Base-by-base conservation (phyloP, 2,888 invertebrate genomes). In the Eugnorisma glareosa region DNA sequence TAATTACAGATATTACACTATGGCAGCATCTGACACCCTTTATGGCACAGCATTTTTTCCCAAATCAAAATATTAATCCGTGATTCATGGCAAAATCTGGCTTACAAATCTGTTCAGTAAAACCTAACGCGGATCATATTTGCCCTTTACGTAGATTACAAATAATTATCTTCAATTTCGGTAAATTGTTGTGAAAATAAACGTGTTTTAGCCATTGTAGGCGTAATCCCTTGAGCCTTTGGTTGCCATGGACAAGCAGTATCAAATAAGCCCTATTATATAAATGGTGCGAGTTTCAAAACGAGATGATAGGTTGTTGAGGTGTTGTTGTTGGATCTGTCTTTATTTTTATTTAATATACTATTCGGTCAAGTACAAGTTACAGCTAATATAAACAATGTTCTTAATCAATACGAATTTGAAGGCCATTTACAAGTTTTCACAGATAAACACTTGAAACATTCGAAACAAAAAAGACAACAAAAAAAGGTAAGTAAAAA, bases 261-360 rank as follows among this genome's bases (percentile, higher is more conserved):
- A 28, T 64, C n/a, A 24, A 28, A 45, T 79, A 79, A 79, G 63
- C 61, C 48, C 48, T 64, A 54, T 35, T 35, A 78, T 79, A 63
- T 63, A 67, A 78, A 79, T 83, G 18, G 40, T 15, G 18, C 57
- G 45, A 79, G 48, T 83, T 68, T 68, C 28, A n/a, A 24, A 51
- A 51, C 37, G 18, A 15, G 79, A 77, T 63, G 40, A 82, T n/a
- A 37, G 4, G n/a, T 75, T 37, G 66, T 21, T 4, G 45, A n/a
- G 51, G n/a, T n/a, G n/a, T n/a, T n/a, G n/a, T n/a, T n/a, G n/a
- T n/a, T n/a, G n/a, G n/a, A 61, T 79, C 45, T 67, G 21, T 51
- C 51, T 51, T 51, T 24, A 51, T 48, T 40, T 40, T 40, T 40
- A 1, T 11, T 10, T 11, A 40, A 37, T 40, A n/a, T n/a, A n/a